phyloP scores from a whole-genome alignment of 2,113 vertebrate genomes.

The Eudyptes chrysolophus region DNA sequence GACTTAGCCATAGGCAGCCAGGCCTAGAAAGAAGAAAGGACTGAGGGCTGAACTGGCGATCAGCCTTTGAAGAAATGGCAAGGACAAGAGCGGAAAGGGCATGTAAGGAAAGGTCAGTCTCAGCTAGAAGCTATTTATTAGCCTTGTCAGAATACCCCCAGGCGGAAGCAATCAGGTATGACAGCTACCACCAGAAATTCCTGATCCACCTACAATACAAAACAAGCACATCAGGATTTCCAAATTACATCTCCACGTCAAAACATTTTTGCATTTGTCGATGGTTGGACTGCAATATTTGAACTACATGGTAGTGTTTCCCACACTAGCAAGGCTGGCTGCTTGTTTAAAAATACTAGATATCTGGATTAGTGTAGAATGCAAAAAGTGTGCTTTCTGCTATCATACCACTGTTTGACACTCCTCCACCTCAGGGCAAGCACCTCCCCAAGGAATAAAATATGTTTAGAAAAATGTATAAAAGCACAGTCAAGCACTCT shows the following conservation, averaged over 20 bases:
- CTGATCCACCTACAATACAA: neutral
- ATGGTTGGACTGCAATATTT: neutral
- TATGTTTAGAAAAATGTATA: neutral
- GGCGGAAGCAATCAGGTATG: neutral
- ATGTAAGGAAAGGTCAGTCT: neutral
- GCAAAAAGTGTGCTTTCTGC: neutral
- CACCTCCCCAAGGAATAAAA: neutral
- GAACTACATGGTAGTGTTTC: neutral
- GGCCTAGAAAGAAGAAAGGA: neutral
- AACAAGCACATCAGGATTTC: neutral
- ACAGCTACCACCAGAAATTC: neutral
- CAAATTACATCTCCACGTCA: neutral
- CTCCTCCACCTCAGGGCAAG: neutral
- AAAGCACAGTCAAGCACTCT: neutral
- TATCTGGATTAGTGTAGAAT: neutral
- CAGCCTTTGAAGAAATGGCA: neutral
- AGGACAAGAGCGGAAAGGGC: neutral
- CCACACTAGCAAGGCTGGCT: neutral
- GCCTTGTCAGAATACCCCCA: neutral
- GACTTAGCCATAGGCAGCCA: neutral
- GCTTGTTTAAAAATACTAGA: neutral
- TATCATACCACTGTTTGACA: neutral
- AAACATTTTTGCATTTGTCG: neutral
- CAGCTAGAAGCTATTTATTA: neutral
- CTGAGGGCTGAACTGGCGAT: neutral